Percentiles rank a stretch among this genome's conserved stretches.
These are phyloP conservation scores for Sclerurus mexicanus DNA, from an alignment of 2,113 vertebrate species.

Conservation along the genomic window DNA sequence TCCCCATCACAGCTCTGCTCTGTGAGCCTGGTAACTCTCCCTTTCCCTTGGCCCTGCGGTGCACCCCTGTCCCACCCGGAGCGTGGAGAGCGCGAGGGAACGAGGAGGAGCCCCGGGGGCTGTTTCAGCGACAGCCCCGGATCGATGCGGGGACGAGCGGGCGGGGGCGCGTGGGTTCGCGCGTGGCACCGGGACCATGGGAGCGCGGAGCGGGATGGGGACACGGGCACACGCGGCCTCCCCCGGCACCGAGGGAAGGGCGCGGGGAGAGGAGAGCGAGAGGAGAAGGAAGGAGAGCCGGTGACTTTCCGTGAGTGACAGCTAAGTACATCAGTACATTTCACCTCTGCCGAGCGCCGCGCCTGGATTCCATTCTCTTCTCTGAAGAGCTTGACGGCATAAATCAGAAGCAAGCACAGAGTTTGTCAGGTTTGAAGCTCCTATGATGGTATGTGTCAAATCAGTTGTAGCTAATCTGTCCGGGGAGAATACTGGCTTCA, in stretches of 20 bases:
- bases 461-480: conserved; percentile 89
- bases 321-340: conserved; percentile 77
- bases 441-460: conserved; percentile 88
- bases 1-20: conserved; percentile 24
- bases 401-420: conserved; percentile 85
- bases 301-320: conserved; percentile 54
- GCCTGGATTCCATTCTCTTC: conserved; percentile 71
- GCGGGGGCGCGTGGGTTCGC: too few species aligned
- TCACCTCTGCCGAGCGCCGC: conserved; percentile 74
- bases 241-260: not conserved
- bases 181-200: too few species aligned
- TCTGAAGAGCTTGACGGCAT: conserved; percentile 80
- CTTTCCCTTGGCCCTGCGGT: conserved; percentile 20
- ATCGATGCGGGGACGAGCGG: too few species aligned
- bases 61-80: not conserved
- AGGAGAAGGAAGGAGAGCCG: conserved; percentile 31
- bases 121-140: too few species aligned
- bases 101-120: conserved; percentile 20
- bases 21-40: conserved; percentile 49
- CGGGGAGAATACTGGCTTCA: conserved; percentile 85
- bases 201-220: too few species aligned
- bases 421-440: conserved; percentile 87
- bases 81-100: not conserved
- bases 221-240: not conserved
- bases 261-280: not conserved